A percentile compares a stretch with the other conserved stretches of the same genome.
These are phyloP conservation scores for Uloborus diversus DNA, from an alignment of 1,140 invertebrate genomes.

Conservation along the genomic window DNA sequence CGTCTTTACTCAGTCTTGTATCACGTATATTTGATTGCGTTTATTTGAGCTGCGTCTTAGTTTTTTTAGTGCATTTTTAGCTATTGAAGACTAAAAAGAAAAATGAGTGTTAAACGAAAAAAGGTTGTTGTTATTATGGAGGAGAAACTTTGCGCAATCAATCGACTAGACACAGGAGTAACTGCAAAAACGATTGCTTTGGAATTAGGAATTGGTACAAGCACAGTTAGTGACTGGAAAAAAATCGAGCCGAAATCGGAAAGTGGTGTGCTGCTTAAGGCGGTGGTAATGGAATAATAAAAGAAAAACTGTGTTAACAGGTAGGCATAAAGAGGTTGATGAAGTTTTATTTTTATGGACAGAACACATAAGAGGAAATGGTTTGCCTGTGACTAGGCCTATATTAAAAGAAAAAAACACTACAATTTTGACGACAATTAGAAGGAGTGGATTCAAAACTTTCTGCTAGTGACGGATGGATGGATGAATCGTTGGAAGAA, in stretches of 20 bases:
- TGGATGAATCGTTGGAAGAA: background rate
- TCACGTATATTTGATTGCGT: too few relatives aligned
- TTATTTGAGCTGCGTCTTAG: too few relatives aligned
- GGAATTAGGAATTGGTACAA: background rate
- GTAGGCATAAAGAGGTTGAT: slow-evolving; percentile 6
- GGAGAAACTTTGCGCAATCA: background rate
- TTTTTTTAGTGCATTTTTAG: too few relatives aligned
- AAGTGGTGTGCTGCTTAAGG: background rate
- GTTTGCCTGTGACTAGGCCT: background rate
- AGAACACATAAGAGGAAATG: slow-evolving; percentile 1
- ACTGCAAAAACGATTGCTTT: background rate
- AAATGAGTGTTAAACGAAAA: slow-evolving; percentile 7
- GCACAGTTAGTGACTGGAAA: background rate
- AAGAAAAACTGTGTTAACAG: slow-evolving; percentile 1
- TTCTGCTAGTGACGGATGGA: background rate
- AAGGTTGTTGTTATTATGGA: background rate
- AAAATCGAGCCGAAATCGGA: background rate
- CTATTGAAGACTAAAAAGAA: too few relatives aligned
- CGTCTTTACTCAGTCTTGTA: too few relatives aligned
- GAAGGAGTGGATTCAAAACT: background rate
- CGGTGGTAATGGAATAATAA: slow-evolving; percentile 11
- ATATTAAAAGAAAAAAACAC: slow-evolving; percentile 1
- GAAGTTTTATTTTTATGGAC: slow-evolving; percentile 12
- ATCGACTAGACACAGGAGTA: background rate
- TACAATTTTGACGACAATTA: background rate